Evolutionary conservation across 1,140 invertebrate genomes (phyloP).

Genomic region (Cyrtorhinus lividipennis): DNA sequence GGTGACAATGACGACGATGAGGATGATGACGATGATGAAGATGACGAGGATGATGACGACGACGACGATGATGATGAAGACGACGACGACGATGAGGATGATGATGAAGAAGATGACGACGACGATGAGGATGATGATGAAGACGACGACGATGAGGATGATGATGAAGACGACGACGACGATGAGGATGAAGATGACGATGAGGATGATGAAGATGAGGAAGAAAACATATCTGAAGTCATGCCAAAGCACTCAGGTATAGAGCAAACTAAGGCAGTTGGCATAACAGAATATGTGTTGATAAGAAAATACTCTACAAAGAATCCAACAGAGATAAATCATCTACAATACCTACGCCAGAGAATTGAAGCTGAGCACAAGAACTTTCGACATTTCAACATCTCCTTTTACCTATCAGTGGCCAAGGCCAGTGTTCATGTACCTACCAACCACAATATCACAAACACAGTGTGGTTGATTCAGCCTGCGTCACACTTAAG

Average conservation of each 20-base stretch:
- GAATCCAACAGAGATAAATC: too few species aligned
- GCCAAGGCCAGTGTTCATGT: too few species aligned
- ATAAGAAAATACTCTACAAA: background rate
- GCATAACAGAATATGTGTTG: too few species aligned
- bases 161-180: constrained; percentile 35
- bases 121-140: constrained; percentile 35
- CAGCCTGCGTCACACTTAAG: too few species aligned
- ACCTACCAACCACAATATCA: too few species aligned
- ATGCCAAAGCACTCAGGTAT: constrained; percentile 19
- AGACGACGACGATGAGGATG: constrained; percentile 33
- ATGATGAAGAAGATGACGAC: constrained; percentile 34
- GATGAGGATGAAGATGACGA: constrained; percentile 31
- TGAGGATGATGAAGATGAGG: constrained; percentile 29
- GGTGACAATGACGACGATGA: constrained; percentile 37
- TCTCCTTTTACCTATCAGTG: too few species aligned
- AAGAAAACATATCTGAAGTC: constrained; percentile 26
- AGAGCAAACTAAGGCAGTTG: too few species aligned
- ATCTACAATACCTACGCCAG: too few species aligned
- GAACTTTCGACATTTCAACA: too few species aligned
- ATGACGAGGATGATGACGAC: constrained; percentile 30
- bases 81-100: constrained; percentile 28
- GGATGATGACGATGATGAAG: constrained; percentile 34
- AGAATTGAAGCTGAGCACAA: too few species aligned
- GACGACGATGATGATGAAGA: constrained; percentile 30
- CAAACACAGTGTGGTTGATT: too few species aligned